Evolutionary conservation across 2,797 vertebrate genomes (phyloP).

Genomic region (Micrastur ruficollis): DNA sequence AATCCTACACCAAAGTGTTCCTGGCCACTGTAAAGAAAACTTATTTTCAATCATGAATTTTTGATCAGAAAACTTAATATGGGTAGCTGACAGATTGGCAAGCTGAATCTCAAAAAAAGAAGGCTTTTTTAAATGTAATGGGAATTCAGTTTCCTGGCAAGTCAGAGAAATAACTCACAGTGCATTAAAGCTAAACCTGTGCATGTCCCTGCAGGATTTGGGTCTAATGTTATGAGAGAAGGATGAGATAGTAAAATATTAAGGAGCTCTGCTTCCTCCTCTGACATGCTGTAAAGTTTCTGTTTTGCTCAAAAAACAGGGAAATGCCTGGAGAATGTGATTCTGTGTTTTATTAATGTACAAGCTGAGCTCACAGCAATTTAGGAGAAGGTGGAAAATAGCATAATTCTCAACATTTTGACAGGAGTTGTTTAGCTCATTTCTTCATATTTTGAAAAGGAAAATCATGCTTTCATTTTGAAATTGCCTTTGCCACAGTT

Average conservation of each 20-base stretch:
- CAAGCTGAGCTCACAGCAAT: neutral
- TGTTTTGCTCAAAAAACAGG: neutral
- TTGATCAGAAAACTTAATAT: neutral
- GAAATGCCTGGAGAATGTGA: neutral
- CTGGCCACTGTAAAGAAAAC: neutral
- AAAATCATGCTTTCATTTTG: slow-evolving; percentile 18
- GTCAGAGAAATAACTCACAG: neutral
- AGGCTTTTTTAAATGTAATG: neutral
- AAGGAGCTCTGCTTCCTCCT: neutral
- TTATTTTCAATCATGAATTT: neutral
- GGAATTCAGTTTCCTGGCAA: neutral
- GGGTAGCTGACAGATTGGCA: neutral
- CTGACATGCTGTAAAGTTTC: neutral
- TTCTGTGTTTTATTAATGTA: neutral
- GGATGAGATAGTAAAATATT: neutral
- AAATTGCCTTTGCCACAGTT: neutral
- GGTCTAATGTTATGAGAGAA: neutral
- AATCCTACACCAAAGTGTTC: neutral
- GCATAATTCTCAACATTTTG: slow-evolving; percentile 20
- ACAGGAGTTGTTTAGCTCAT: slow-evolving; percentile 1
- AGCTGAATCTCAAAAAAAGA: neutral
- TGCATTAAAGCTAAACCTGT: neutral
- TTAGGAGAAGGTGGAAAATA: neutral
- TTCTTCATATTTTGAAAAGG: neutral
- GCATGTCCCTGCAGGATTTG: neutral